These are phyloP conservation scores for Parapristionchus giblindavisi DNA, from an alignment of 2,888 invertebrate genomes.

Conservation along the genomic window DNA sequence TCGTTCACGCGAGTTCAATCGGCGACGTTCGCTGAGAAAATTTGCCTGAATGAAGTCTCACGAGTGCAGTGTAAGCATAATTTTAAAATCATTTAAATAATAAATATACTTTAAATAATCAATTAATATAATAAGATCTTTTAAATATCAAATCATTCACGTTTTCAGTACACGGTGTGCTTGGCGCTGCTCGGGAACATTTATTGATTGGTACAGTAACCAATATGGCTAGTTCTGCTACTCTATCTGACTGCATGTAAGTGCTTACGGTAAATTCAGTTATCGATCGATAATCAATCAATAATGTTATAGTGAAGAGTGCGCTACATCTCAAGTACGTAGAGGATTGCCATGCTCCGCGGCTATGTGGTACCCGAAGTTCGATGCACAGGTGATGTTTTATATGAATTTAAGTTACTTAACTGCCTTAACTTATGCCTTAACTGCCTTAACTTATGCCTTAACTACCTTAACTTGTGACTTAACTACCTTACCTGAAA, in stretches of 20 bases:
- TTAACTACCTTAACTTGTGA: not conserved
- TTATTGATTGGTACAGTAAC: conserved; percentile 28
- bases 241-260: conserved; percentile 37
- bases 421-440: not conserved
- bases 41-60: conserved; percentile 6
- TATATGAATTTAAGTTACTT: too few species aligned
- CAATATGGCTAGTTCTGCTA: conserved; percentile 20
- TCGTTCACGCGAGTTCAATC: conserved; percentile 11
- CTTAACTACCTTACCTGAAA: too few species aligned
- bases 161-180: conserved; percentile 29
- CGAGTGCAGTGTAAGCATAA: not conserved
- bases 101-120: too few species aligned
- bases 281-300: not conserved
- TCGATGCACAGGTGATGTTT: conserved; percentile 33
- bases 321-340: not conserved
- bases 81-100: not conserved
- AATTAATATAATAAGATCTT: not conserved
- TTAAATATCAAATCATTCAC: not conserved
- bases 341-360: conserved; percentile 31
- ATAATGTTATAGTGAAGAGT: conserved; percentile 24
- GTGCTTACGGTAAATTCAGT: not conserved
- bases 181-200: conserved; percentile 36
- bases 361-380: conserved; percentile 34
- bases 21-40: conserved; percentile 29
- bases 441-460: not conserved